phyloP scores from a whole-genome alignment of 30 jellyfish, hydroid and myxozoan species.

The Sanderia malayensis region DNA sequence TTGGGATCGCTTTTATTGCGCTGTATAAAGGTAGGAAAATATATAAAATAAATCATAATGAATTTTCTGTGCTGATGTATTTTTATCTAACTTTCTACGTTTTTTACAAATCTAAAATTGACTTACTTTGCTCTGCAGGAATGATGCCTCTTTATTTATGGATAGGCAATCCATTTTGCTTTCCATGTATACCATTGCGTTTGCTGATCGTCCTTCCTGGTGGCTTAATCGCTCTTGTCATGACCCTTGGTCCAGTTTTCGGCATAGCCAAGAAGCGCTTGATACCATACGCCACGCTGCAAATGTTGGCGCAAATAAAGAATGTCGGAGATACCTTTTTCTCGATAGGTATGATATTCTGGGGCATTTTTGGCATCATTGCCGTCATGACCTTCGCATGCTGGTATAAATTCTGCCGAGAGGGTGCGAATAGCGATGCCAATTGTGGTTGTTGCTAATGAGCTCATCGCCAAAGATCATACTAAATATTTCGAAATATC shows the following conservation, averaged over 20 bases:
- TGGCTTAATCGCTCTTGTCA: slow-evolving; percentile 89
- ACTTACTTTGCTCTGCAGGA: slow-evolving; percentile 53
- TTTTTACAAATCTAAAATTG: too few species aligned
- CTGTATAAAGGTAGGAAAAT: slow-evolving; percentile 74
- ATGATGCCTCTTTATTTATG: slow-evolving; percentile 95
- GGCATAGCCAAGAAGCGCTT: slow-evolving; percentile 82
- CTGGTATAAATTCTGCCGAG: slow-evolving; percentile 89
- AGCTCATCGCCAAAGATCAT: too few species aligned
- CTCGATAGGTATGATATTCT: slow-evolving; percentile 94
- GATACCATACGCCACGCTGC: slow-evolving; percentile 86
- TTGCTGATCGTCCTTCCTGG: slow-evolving; percentile 92
- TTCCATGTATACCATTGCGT: slow-evolving; percentile 93
- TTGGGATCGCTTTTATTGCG: slow-evolving; percentile 87
- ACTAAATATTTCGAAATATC: too few species aligned
- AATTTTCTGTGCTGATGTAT: too few species aligned
- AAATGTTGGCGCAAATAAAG: slow-evolving; percentile 76
- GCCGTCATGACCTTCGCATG: slow-evolving; percentile 60
- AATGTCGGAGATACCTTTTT: slow-evolving; percentile 84
- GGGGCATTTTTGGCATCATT: slow-evolving; percentile 85
- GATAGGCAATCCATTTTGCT: slow-evolving; percentile 98
- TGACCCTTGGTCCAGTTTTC: slow-evolving; percentile 93
- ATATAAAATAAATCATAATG: background rate
- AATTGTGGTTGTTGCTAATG: slow-evolving; percentile 80
- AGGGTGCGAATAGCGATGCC: slow-evolving; percentile 72
- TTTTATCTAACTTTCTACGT: too few species aligned